Evolutionary conservation across 1,140 invertebrate genomes (phyloP), one percentile per base, ranked within the genome.

Genomic region (Diprion similis): DNA sequence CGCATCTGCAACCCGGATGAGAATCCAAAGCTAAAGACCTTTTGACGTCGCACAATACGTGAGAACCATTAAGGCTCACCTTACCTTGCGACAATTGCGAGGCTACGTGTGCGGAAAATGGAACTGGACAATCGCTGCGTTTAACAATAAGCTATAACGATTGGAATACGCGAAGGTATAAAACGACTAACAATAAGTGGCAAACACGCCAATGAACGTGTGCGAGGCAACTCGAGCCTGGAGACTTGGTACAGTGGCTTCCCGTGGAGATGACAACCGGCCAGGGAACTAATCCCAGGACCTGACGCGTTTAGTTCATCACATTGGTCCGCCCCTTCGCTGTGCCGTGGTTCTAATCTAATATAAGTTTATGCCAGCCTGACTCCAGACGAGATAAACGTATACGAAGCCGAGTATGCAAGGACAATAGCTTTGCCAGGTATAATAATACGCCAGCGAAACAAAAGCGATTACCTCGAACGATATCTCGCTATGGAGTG

Each of bases 181-280:
- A 37, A 1, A 37, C n/a, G n/a, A n/a, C n/a, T n/a, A n/a, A n/a
- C n/a, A 4, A 1, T 37, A 72, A 68, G 76, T 73, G 72, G 70
- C 72, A 71, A 72, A 79, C 10, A 71, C 71, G 74, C 46, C 68
- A 71, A 51, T 71, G 68, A 68, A 71, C 73, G 72, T 68, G 72
- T 64, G 72, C 24, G 70, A 77, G 75, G 78, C 46, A 79, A 79
- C 71, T 71, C 74, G 65, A 78, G 67, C 74, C 66, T n/a, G 68
- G 68, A 71, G 73, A 70, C 2, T 37, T 46, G 15, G 70, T 59
- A 75, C 72, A 73, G 46, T 67, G 79, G 77, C 78, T 74, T 83
- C 83, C 83, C 82, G 82, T 74, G 51, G 82, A 79, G 82, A 83
- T 73, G 78, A 83, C 79, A 83, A 83, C 79, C 77, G 78, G 77